phyloP scores from a whole-genome alignment of 2,113 vertebrate genomes.

The Brachyistius frenatus region DNA sequence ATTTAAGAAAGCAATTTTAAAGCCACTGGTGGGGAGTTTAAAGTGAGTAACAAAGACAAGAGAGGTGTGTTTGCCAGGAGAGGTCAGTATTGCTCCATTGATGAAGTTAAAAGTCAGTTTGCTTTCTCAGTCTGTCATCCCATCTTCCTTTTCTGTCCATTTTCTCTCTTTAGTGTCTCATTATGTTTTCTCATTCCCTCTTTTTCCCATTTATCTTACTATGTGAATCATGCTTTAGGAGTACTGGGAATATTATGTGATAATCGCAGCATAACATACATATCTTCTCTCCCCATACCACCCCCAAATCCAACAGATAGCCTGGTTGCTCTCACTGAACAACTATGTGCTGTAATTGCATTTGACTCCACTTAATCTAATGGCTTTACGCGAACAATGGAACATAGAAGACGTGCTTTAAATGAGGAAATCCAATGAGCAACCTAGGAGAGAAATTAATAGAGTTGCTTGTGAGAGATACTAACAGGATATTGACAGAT shows the following conservation, averaged over 20 bases:
- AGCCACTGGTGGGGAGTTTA: slow-evolving; percentile 38
- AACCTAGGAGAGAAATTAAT: slow-evolving; percentile 51
- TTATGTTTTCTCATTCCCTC: slow-evolving; percentile 48
- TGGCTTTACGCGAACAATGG: slow-evolving; percentile 58
- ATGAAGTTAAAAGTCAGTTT: slow-evolving; percentile 51
- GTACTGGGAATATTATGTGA: slow-evolving; percentile 6
- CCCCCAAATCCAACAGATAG: slow-evolving; percentile 18
- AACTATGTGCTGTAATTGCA: slow-evolving; percentile 53
- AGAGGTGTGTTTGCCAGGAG: slow-evolving; percentile 82
- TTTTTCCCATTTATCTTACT: slow-evolving; percentile 20
- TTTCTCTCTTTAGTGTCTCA: slow-evolving; percentile 28
- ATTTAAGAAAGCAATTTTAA: slow-evolving; percentile 78
- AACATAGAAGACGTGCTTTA: slow-evolving; percentile 60
- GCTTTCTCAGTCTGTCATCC: slow-evolving; percentile 8
- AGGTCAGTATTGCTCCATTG: slow-evolving; percentile 90
- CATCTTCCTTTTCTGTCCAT: neutral
- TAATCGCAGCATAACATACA: slow-evolving; percentile 14
- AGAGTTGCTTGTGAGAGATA: slow-evolving; percentile 52
- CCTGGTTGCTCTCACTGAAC: slow-evolving; percentile 17
- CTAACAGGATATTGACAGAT: slow-evolving; percentile 75
- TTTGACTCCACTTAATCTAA: slow-evolving; percentile 76
- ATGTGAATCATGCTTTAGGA: slow-evolving; percentile 17
- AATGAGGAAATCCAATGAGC: slow-evolving; percentile 65
- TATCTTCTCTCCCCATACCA: slow-evolving; percentile 8
- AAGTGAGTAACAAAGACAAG: neutral